A percentile compares a stretch with the other conserved stretches of the same genome.
phyloP scores from a whole-genome alignment of 2,888 invertebrate genomes.

The Trachelus tabidus region DNA sequence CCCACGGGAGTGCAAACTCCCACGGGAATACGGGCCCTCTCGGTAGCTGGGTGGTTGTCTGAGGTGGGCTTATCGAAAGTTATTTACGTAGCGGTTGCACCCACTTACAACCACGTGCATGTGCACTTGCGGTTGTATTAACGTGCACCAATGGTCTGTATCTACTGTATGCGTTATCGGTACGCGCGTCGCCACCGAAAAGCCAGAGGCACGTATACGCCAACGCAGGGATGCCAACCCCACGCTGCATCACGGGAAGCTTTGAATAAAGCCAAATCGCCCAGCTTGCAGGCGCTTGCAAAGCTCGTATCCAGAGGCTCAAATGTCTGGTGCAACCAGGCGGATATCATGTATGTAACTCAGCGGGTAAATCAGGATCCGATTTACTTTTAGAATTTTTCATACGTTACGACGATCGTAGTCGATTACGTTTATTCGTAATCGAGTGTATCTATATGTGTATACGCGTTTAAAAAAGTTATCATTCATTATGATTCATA shows the following conservation, averaged over 20 bases:
- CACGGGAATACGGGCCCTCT: background rate
- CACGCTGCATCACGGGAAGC: background rate
- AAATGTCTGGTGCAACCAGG: background rate
- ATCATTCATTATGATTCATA: background rate
- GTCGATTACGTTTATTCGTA: background rate
- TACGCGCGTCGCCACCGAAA: background rate
- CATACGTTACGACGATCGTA: background rate
- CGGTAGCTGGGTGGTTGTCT: slow-evolving; percentile 34
- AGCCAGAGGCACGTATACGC: background rate
- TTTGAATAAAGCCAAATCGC: background rate
- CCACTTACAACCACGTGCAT: slow-evolving; percentile 8
- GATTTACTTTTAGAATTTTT: background rate
- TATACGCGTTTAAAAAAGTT: too few species aligned
- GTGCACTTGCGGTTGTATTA: background rate
- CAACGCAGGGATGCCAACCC: background rate
- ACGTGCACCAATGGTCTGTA: background rate
- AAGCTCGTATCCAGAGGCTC: background rate
- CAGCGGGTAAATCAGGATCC: background rate
- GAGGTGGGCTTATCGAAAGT: slow-evolving; percentile 46
- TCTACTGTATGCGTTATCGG: background rate
- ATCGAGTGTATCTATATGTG: background rate
- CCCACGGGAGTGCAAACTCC: background rate
- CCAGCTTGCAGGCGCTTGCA: background rate
- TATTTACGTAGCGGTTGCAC: slow-evolving; percentile 46
- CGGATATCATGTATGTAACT: background rate